Conservation (phyloP, 2,888 invertebrate species). For the Notodonta ziczac region DNA sequence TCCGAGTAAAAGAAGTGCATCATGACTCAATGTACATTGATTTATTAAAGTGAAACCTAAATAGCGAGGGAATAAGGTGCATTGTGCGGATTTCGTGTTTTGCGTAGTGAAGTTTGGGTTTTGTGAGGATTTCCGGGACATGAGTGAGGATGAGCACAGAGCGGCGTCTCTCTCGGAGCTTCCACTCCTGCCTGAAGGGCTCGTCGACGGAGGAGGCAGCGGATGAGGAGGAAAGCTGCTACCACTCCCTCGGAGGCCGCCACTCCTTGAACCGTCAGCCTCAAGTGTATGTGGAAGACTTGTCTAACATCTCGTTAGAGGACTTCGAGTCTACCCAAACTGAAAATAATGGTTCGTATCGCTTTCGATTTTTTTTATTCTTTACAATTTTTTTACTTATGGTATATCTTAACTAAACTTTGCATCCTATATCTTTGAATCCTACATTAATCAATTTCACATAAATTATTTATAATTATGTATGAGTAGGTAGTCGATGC, state of each 20-base stretch:
- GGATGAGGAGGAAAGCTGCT: slow-evolving; percentile 78
- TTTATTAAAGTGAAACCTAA: slow-evolving; percentile 15
- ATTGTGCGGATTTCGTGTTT: slow-evolving; percentile 26
- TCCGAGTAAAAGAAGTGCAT: slow-evolving; percentile 23
- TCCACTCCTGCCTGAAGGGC: slow-evolving; percentile 88
- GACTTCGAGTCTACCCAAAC: slow-evolving; percentile 77
- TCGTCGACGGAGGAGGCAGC: slow-evolving; percentile 81
- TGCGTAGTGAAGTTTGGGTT: slow-evolving; percentile 43
- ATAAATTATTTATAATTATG: too few relatives aligned
- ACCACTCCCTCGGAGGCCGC: slow-evolving; percentile 77
- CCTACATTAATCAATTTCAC: too few relatives aligned
- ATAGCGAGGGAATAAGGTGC: slow-evolving; percentile 11
- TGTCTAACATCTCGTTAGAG: slow-evolving; percentile 72
- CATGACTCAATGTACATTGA: slow-evolving; percentile 22
- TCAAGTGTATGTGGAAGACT: slow-evolving; percentile 77
- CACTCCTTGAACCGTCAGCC: slow-evolving; percentile 73
- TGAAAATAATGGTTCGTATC: slow-evolving; percentile 72
- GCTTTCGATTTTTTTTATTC: neutral
- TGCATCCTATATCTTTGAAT: too few relatives aligned
- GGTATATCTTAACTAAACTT: neutral
- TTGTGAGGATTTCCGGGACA: slow-evolving; percentile 60
- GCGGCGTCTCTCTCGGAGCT: slow-evolving; percentile 86
- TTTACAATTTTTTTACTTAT: neutral
- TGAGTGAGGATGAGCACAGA: slow-evolving; percentile 82
- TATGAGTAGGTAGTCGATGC: neutral